Percentiles rank a stretch among this genome's conserved stretches.
These are phyloP conservation scores for Corythornis madagascariensis DNA, from an alignment of 2,113 vertebrate genomes.

Conservation along the genomic window DNA sequence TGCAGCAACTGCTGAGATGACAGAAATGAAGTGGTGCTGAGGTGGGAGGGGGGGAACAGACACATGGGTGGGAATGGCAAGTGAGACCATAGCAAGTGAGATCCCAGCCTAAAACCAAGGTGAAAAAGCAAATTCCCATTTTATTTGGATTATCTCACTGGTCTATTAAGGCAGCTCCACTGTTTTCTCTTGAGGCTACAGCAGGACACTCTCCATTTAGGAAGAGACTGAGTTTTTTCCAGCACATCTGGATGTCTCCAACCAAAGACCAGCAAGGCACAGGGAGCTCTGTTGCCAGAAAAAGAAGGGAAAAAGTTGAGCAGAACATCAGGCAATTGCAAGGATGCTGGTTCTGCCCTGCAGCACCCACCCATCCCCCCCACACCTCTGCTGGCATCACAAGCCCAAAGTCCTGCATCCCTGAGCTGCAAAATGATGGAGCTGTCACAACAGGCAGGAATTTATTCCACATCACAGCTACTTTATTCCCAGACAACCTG, in stretches of 20 bases:
- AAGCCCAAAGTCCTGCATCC: neutral
- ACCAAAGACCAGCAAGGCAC: neutral
- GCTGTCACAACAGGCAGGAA: neutral
- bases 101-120: neutral
- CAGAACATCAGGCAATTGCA: neutral
- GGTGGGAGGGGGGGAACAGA: neutral
- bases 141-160: neutral
- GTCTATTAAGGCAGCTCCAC: neutral
- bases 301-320: neutral
- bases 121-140: neutral
- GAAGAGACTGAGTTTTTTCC: neutral
- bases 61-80: neutral
- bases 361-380: neutral
- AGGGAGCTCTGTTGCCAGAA: neutral
- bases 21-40: neutral
- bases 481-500: neutral
- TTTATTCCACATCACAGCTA: neutral
- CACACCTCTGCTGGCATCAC: neutral
- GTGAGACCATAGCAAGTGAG: neutral
- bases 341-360: neutral
- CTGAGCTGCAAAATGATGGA: neutral
- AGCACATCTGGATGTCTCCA: neutral
- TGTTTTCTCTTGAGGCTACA: neutral
- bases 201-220: accelerated
- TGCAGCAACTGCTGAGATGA: neutral